Conservation (phyloP, 2,113 vertebrate genomes). For the Anser brachyrhynchus region DNA sequence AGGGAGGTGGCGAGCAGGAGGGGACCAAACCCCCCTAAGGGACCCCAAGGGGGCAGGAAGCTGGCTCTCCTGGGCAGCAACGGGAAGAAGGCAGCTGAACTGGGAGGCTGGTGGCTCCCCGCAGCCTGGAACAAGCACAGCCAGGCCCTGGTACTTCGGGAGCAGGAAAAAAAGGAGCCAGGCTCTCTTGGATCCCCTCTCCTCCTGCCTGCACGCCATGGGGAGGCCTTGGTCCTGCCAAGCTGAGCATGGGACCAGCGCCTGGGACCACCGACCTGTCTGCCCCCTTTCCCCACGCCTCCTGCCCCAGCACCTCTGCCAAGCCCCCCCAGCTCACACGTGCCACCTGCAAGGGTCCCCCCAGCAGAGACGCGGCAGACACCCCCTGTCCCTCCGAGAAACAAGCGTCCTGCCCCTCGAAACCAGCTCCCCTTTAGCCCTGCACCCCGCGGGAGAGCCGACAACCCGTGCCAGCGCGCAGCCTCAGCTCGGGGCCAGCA, state of each 20-base stretch:
- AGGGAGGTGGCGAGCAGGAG: neutral
- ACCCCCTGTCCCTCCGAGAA: neutral
- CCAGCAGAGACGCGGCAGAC: neutral
- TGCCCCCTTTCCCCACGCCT: neutral
- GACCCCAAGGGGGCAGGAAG: neutral
- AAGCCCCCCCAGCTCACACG: accelerated
- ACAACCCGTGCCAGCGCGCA: accelerated
- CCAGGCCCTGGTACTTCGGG: neutral
- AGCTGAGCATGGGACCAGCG: neutral
- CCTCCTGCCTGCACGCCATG: neutral
- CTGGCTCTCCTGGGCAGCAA: no score
- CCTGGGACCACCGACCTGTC: neutral
- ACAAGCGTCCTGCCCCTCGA: neutral
- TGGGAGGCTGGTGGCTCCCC: neutral
- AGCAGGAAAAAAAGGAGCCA: neutral
- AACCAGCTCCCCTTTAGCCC: neutral
- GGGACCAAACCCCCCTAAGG: no score
- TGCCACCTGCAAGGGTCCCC: neutral
- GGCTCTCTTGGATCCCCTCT: neutral
- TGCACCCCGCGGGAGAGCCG: neutral
- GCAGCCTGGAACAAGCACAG: neutral
- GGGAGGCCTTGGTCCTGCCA: neutral
- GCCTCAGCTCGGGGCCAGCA: neutral
- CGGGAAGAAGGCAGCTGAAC: no score
- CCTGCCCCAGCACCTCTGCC: neutral